A percentile compares a stretch with the other conserved stretches of the same genome.
Conservation (phyloP, 2,113 vertebrate genomes). For the Lepus timidus region DNA sequence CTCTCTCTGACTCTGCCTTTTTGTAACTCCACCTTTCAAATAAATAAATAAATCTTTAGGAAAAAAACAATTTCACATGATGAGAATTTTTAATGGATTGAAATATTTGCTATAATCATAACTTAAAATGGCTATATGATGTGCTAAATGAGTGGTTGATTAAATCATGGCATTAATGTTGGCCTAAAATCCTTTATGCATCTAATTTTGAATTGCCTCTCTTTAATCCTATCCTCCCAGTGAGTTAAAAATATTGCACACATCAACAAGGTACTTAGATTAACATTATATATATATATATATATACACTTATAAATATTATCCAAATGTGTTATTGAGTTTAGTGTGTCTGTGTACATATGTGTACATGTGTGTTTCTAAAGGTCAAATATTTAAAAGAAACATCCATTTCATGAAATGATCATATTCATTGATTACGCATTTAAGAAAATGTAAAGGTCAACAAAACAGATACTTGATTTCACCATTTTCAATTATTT, state of each 20-base stretch:
- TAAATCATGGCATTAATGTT: not conserved
- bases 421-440: not conserved
- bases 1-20: too few relatives aligned
- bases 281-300: not conserved
- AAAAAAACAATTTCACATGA: not conserved
- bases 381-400: not conserved
- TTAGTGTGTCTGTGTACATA: too few relatives aligned
- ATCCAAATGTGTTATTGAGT: not conserved
- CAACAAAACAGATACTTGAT: not conserved
- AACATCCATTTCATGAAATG: not conserved
- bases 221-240: not conserved
- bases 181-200: not conserved
- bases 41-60: too few relatives aligned
- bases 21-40: too few relatives aligned
- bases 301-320: not conserved
- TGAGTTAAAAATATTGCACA: not conserved
- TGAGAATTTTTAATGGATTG: not conserved
- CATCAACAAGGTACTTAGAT: not conserved
- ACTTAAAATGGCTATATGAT: not conserved
- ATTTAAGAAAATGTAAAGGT: conserved; percentile 18
- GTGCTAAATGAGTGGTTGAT: not conserved
- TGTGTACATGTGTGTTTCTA: not conserved
- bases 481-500: conserved; percentile 6
- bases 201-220: not conserved
- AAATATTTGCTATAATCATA: not conserved